phyloP scores from a whole-genome alignment of 2,888 invertebrate species.

The Rotaria socialis region DNA sequence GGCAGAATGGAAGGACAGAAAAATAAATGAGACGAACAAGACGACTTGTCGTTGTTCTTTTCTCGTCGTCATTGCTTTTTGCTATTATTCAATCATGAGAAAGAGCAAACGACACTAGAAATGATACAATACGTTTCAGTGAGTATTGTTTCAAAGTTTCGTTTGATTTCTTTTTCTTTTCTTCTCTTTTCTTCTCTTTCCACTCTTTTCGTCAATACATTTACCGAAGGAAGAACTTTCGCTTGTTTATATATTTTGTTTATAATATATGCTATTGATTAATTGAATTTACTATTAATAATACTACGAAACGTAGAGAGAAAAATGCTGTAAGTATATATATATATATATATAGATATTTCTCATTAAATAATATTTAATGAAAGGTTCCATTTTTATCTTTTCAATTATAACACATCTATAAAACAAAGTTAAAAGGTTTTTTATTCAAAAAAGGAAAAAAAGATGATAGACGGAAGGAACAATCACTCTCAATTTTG shows the following conservation, averaged over 20 bases:
- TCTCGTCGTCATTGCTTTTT: background rate
- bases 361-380: background rate
- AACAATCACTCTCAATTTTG: background rate
- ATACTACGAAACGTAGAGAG: background rate
- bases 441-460: background rate
- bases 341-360: background rate
- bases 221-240: background rate
- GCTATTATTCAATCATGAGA: constrained; percentile 22
- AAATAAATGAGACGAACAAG: background rate
- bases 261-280: background rate
- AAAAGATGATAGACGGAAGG: background rate
- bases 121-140: background rate
- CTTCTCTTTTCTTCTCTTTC: background rate
- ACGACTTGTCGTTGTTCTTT: background rate
- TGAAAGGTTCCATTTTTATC: background rate
- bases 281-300: background rate
- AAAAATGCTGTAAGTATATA: background rate
- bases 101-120: constrained; percentile 26
- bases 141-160: constrained; percentile 15
- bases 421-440: background rate
- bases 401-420: background rate
- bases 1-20: background rate
- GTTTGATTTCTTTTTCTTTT: background rate
- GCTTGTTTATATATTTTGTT: background rate
- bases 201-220: background rate